phyloP scores from a whole-genome alignment of 2,888 invertebrate genomes.

The Microctonus brassicae region DNA sequence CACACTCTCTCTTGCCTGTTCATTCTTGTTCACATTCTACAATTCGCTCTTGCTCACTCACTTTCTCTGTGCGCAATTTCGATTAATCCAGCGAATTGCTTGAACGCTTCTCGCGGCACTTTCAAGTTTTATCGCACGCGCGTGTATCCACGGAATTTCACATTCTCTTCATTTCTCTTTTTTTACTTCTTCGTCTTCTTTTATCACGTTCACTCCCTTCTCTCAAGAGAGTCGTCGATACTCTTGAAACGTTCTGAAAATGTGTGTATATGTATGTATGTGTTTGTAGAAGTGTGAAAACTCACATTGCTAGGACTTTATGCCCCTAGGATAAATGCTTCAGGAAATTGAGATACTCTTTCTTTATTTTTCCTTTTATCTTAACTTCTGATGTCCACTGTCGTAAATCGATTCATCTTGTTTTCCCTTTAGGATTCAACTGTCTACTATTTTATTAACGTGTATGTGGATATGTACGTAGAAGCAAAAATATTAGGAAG shows the following conservation, averaged over 20 bases:
- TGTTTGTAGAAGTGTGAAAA: conserved; percentile 7
- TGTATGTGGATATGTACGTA: no score
- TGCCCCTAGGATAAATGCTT: conserved; percentile 19
- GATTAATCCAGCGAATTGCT: conserved; percentile 38
- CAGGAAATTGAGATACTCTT: conserved; percentile 26
- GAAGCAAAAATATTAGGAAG: no score
- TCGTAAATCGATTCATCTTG: conserved; percentile 12
- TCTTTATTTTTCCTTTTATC: conserved; percentile 26
- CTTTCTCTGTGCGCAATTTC: conserved; percentile 28
- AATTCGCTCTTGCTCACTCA: not conserved
- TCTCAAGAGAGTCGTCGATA: conserved; percentile 21
- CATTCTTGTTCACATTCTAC: not conserved
- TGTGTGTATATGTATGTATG: conserved; percentile 11
- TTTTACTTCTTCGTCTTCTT: conserved; percentile 12
- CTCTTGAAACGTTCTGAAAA: conserved; percentile 24
- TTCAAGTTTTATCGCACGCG: conserved; percentile 38
- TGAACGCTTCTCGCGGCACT: conserved; percentile 35
- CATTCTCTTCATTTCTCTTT: conserved; percentile 16
- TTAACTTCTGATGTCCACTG: conserved; percentile 9
- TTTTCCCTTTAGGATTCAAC: not conserved
- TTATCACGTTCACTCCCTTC: not conserved
- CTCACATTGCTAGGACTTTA: conserved; percentile 8
- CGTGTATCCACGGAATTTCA: conserved; percentile 35
- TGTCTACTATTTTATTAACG: not conserved
- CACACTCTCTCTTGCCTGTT: conserved; percentile 3